Base-by-base conservation (phyloP, 2,113 vertebrate species). In the Malurus elegans region DNA sequence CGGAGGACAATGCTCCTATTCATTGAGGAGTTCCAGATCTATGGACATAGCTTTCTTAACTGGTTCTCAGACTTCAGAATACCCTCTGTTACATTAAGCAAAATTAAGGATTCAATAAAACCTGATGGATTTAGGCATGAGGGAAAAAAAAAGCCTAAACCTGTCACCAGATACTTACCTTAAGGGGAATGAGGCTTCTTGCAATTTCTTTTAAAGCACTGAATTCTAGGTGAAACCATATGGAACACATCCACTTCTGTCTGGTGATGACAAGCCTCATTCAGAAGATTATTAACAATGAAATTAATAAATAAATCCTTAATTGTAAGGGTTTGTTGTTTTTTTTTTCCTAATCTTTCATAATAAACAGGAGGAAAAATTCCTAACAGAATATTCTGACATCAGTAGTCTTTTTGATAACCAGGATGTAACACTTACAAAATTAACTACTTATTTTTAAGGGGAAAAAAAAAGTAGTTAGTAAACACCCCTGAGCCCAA, bases 101-200 rank as follows among this genome's bases (percentile, higher is more conserved):
- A 90, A 95, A 85, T 92, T 86, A 94, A 50, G 19, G 32, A 83
- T 71, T 79, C 51, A 75, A 38, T 93, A 84, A 88, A 90, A 60
- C 6, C 23, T 79, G 48, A 66, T 72, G 40, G 16, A 82, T 70
- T 61, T 29, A 18, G 62, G 20, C 17, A 70, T 28, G 19, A 90
- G 32, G 19, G 29, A 0, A 4, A 34, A 50, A 74, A 56, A 86
- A 38, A n/a, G 18, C 19, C 32, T 44, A 70, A 92, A 85, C 34
- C 21, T 94, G 62, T 82, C 67, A 57, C 75, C 70, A 73, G 21
- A 67, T 74, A 72, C 20, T 60, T 54, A 25, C 38, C 11, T 62
- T 70, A 61, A 66, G 25, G 50, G 14, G 40, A 71, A 66, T 53
- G 36, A 64, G 12, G 28, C 29, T 93, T 84, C 72, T 78, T 95